Percentiles rank a stretch among this genome's conserved stretches.
Conservation (phyloP, 2,113 vertebrate species). For the Grus americana region DNA sequence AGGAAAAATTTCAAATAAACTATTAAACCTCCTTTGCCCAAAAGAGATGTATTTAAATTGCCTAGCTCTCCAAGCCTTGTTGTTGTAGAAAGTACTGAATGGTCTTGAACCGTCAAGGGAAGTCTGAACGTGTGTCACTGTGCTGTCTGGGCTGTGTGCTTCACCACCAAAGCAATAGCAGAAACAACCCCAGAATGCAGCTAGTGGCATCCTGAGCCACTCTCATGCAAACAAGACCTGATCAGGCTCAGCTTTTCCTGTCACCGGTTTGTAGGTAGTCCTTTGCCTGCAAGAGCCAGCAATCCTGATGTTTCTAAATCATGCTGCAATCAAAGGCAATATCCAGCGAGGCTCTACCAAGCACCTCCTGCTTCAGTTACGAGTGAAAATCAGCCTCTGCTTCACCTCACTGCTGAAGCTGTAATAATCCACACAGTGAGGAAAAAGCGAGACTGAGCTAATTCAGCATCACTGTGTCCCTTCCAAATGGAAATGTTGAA, state of each 20-base stretch:
- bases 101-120: background rate
- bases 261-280: background rate
- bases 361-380: background rate
- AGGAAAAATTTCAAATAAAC: background rate
- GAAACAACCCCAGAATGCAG: background rate
- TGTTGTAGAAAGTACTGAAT: background rate
- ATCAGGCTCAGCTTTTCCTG: background rate
- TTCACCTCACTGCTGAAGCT: background rate
- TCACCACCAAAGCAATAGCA: background rate
- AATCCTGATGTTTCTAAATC: background rate
- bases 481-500: background rate
- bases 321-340: background rate
- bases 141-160: background rate
- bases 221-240: background rate
- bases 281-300: background rate
- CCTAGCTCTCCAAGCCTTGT: background rate
- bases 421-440: background rate
- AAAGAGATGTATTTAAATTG: background rate
- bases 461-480: accelerated
- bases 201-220: background rate
- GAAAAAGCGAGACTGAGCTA: background rate
- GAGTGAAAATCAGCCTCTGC: background rate
- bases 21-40: background rate
- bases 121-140: background rate
- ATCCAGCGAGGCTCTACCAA: accelerated